Base-by-base conservation (phyloP, 1,140 invertebrate species). In the Drosophila funebris region DNA sequence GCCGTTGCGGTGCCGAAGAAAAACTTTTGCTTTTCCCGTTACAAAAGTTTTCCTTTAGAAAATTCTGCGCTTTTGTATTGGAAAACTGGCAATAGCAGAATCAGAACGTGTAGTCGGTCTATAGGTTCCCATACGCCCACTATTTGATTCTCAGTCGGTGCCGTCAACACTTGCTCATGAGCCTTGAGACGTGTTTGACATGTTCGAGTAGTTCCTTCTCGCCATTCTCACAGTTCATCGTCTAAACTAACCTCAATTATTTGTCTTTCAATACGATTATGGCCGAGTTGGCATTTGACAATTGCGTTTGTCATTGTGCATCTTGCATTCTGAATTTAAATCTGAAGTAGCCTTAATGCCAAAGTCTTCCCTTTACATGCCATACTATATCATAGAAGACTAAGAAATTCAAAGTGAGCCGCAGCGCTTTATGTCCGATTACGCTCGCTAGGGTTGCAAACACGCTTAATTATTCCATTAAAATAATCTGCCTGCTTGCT, bases 21-120 rank as follows among this genome's bases (percentile, higher is more conserved):
- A 87, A 87, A 87, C 82, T 87, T 87, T 87, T 72, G 82, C 82
- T 81, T 87, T 85, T 87, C 82, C 82, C 82, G 82, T 87, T 82
- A 87, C 82, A 87, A 87, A 85, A 87, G 82, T 87, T 87, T 87
- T 87, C 78, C 82, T 87, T 87, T 87, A 87, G 82, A 87, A 87
- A 87, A 87, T 87, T 87, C 67, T 87, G 67, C 71, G 78, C 78
- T 77, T 87, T 87, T 87, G 82, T 87, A 87, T 87, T 77, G 68
- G 63, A 70, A 70, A 76, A 69, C 74, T 48, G 63, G 67, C 61
- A 73, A 39, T 52, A 29, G 43, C 41, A 73, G 43, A 72, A 66
- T 52, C 44, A 66, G 69, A 72, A 81, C 77, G 77, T 84, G 82
- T 81, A 60, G 52, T 76, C 24, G 56, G 76, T 58, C 14, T 50